Percentiles rank a stretch among this genome's conserved stretches.
phyloP scores from a whole-genome alignment of 1,140 invertebrate genomes.

The Temnothorax curvispinosus region DNA sequence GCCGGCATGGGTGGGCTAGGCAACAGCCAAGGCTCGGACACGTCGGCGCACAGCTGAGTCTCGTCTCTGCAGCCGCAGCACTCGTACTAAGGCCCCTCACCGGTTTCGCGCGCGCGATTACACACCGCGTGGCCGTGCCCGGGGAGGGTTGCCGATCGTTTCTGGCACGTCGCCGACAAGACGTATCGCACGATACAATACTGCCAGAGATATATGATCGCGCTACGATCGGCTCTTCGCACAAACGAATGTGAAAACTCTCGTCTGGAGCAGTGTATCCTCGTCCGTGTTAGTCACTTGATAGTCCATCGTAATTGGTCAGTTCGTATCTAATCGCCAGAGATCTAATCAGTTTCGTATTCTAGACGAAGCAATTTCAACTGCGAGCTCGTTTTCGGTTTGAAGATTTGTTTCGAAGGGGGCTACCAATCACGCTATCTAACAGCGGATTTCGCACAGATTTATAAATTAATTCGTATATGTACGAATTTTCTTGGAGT shows the following conservation, averaged over 20 bases:
- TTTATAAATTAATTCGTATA: background rate
- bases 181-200: background rate
- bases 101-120: slow-evolving; percentile 31
- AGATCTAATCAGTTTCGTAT: background rate
- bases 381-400: background rate
- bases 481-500: background rate
- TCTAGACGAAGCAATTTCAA: background rate
- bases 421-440: background rate
- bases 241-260: slow-evolving; percentile 33
- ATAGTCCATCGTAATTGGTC: too few relatives aligned
- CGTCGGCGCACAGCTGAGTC: slow-evolving; percentile 84
- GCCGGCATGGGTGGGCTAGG: slow-evolving; percentile 82
- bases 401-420: background rate
- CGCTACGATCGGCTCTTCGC: slow-evolving; percentile 14
- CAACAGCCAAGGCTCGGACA: slow-evolving; percentile 83
- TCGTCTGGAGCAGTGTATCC: slow-evolving; percentile 12
- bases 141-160: background rate
- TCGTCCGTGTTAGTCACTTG: background rate
- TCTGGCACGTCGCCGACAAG: background rate
- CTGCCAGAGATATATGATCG: background rate
- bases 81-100: slow-evolving; percentile 78
- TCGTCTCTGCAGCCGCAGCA: slow-evolving; percentile 85
- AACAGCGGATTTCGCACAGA: background rate
- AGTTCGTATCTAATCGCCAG: background rate
- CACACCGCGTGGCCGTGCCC: background rate